Base-by-base conservation (phyloP, 2,888 invertebrate genomes). In the Eulithis testata region DNA sequence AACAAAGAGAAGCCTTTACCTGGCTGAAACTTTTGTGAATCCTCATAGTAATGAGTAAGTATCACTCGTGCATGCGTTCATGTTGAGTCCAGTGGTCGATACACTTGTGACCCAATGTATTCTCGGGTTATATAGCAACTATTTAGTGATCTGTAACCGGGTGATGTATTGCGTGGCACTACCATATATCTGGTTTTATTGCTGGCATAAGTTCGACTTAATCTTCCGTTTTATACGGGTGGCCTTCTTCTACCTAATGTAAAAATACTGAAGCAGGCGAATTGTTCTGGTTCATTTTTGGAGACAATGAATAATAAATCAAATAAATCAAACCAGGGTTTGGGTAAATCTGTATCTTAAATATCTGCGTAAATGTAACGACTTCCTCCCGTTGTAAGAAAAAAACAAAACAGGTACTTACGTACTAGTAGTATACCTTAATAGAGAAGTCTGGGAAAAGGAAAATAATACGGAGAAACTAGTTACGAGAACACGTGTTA, bases 101-200 rank as follows among this genome's bases (percentile, higher is more conserved):
- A 49, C 9, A 27, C 21, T 40, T 71, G 71, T 73, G 64, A 66
- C 74, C 68, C 65, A 65, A 53, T 59, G 62, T 69, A 61, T 69
- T 72, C 63, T 65, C 45, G 58, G 43, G 64, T 59, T 68, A 71
- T 74, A 21, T 1, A 77, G 60, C 31, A 57, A 67, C 67, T 63
- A 54, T 60, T 53, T 37, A 45, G 60, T 49, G 43, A 43, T 60
- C 67, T 67, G 57, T 58, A 63, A 7, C 55, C 9, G 61, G 21
- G 68, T 73, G 72, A 73, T 76, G 75, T 78, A 79, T 78, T 70
- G 72, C 72, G 66, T 67, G 69, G 54, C 65, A 58, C 64, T 66
- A 66, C 61, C 64, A 74, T 76, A 79, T 81, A 81, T 82, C 76
- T 74, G 69, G 77, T 75, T 74, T 72, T 71, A 72, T 73, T 69